Conservation (phyloP, 2,113 vertebrate genomes). For the Microtus montanus region DNA sequence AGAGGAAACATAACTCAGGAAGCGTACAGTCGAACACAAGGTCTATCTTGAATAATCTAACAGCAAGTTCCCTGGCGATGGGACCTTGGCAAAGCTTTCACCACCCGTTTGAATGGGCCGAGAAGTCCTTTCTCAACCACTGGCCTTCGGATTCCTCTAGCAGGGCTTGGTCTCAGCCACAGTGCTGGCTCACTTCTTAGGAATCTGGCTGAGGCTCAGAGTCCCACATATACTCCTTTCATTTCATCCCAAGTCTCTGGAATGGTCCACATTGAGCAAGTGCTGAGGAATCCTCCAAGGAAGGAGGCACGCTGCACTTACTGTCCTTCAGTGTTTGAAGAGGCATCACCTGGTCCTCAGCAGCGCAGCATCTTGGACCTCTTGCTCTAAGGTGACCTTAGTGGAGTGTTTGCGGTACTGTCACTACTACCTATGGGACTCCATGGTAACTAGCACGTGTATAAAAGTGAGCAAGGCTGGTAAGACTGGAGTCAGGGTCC, state of each 20-base stretch:
- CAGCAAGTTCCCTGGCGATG: not conserved
- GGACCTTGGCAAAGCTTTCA: conserved; percentile 11
- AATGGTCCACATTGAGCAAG: not conserved
- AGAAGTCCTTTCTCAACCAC: conserved; percentile 32
- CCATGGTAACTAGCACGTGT: not conserved
- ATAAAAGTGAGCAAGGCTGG: not conserved
- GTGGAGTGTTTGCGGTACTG: not conserved
- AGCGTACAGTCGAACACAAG: not conserved
- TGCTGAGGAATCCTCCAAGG: not conserved
- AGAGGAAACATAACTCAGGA: not conserved
- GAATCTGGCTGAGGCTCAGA: conserved; percentile 22
- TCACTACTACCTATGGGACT: not conserved
- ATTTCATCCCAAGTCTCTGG: not conserved
- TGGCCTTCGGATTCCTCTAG: conserved; percentile 18
- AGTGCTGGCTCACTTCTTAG: conserved; percentile 48
- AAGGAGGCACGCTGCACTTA: not conserved
- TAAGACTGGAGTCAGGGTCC: not conserved
- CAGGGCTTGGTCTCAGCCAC: conserved; percentile 25
- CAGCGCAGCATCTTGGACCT: not conserved
- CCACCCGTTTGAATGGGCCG: conserved; percentile 13
- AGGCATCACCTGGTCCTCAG: not conserved
- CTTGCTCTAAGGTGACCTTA: conserved; percentile 1
- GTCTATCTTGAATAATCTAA: not conserved
- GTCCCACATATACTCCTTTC: not conserved
- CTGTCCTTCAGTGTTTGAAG: not conserved